A percentile compares a stretch with the other conserved stretches of the same genome.
Conservation (phyloP, 2,888 invertebrate genomes). For the Diplazon laetatorius region DNA sequence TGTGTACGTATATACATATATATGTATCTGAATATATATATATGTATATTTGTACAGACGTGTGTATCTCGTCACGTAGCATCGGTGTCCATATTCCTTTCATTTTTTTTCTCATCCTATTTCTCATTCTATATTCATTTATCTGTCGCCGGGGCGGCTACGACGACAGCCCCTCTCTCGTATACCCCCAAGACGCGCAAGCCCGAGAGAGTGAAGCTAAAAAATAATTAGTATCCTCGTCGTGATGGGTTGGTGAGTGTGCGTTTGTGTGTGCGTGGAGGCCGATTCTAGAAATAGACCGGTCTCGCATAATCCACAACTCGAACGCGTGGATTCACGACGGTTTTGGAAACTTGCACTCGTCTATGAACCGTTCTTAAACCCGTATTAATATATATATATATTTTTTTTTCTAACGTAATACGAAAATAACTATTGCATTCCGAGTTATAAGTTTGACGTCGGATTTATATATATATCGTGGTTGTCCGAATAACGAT, state of each 20-base stretch:
- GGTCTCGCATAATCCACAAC: conserved; percentile 75
- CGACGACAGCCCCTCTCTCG: conserved; percentile 40
- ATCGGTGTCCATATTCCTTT: conserved; percentile 65
- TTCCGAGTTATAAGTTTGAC: neutral
- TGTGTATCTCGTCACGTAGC: conserved; percentile 49
- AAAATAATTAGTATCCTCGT: conserved; percentile 80
- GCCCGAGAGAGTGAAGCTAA: conserved; percentile 67
- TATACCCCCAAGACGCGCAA: conserved; percentile 14
- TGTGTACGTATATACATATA: neutral
- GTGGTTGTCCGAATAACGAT: conserved; percentile 3
- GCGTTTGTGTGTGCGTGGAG: conserved; percentile 54
- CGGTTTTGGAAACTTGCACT: conserved; percentile 80
- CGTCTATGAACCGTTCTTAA: conserved; percentile 46
- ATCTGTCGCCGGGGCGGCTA: conserved; percentile 53
- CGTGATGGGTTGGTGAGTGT: conserved; percentile 63
- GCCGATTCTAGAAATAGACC: conserved; percentile 80
- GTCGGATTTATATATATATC: neutral
- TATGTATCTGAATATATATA: neutral
- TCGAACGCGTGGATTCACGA: conserved; percentile 72
- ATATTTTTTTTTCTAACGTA: too few relatives aligned
- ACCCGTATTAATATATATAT: conserved; percentile 42
- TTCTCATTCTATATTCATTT: conserved; percentile 62
- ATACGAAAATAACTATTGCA: conserved; percentile 28
- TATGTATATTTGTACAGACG: neutral
- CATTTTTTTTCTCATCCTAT: conserved; percentile 62